Evolutionary conservation across 2,797 vertebrate genomes (phyloP), one percentile per base, ranked within the genome.

Genomic region (Parauchenoglanis punctatus): DNA sequence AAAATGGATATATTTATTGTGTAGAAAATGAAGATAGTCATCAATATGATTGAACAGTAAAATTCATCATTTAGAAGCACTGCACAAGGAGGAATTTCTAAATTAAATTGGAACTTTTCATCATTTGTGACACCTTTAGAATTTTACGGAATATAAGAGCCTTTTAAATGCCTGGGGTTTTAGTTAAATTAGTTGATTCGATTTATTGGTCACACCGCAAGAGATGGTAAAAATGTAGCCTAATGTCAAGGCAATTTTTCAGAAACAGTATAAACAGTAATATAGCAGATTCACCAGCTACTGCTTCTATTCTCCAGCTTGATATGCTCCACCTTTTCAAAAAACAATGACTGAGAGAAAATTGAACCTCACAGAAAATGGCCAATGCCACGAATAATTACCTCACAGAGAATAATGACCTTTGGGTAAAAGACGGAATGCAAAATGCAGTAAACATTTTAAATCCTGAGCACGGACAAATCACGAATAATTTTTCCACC

Each of bases 401-500:
- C 78, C 76, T 83, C 68, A 87, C 72, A 52, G 23, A 68, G 54
- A 85, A 58, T 35, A 54, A 70, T 89, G 63, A 85, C 61, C 52
- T 68, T 83, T 52, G 13, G 25, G 18, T 68, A 83, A 81, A n/a
- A 86, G 23, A 83, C 31, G 17, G 56, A 28, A 85, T 61, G 0
- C 78, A 58, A 46, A 54, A 83, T 70, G 59, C 59, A 13, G 20
- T 44, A 88, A 86, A 87, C 40, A 76, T 40, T 8, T 20, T 86
- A 65, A n/a, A 20, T 81, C 46, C 49, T 72, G 58, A 78, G 23
- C 46, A 56, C n/a, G 72, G 61, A 86, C 70, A 63, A 87, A 87
- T 90, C 82, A 44, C 18, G 87, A 87, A 86, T 88, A 73, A 83
- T 86, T 44, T 28, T 83, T 72, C 67, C 49, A 84, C 46, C 73